Base-by-base conservation (phyloP, 37 sponge, comb jelly and placozoan species). In the Halisarca cf. caerulea region DNA sequence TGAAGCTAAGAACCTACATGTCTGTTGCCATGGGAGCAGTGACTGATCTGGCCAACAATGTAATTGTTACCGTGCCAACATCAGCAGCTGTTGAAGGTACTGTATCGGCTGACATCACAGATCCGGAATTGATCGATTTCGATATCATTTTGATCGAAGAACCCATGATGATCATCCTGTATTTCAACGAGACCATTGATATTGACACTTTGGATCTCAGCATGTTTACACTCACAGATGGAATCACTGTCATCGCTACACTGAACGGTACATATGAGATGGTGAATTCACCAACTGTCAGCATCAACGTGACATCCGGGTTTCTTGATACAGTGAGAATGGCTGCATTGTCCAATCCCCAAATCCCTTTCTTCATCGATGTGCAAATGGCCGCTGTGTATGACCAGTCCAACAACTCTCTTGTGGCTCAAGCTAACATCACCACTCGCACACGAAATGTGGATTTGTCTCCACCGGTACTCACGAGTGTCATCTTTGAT, bases 101-200 rank as follows among this genome's bases (percentile, higher is more conserved):
- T 5, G 87, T 90, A 34, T 69, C 59, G 18, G 60, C 61, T 35
- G 97, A 96, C 74, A 69, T 51, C 8, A 83, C 75, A 24, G 80
- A 89, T 43, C 97, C 97, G 60, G 40, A 37, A 7, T 83, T 96
- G 25, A 74, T 80, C 3, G 83, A 81, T 3, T 96, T 96, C 82
- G 90, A 89, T 39, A 78, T 93, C 34, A 69, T 59, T 3, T 80
- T 93, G 61, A 71, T 90, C 3, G 82, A 85, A 51, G 93, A 93
- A 71, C 93, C 93, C 59, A 69, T 93, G 23, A 79, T 80, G n/a
- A 54, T 95, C 8, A 66, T 84, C 27, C 58, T 95, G 3, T 87
- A 89, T 17, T 95, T 95, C 75, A 43, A 84, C 84, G 95, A 95
- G 66, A 84, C 95, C 4, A 84, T 95, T 47, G 51, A 89, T 44